A percentile compares a stretch with the other conserved stretches of the same genome.
These are phyloP conservation scores for Euplagia quadripunctaria DNA, from an alignment of 2,888 invertebrate genomes.

Conservation along the genomic window DNA sequence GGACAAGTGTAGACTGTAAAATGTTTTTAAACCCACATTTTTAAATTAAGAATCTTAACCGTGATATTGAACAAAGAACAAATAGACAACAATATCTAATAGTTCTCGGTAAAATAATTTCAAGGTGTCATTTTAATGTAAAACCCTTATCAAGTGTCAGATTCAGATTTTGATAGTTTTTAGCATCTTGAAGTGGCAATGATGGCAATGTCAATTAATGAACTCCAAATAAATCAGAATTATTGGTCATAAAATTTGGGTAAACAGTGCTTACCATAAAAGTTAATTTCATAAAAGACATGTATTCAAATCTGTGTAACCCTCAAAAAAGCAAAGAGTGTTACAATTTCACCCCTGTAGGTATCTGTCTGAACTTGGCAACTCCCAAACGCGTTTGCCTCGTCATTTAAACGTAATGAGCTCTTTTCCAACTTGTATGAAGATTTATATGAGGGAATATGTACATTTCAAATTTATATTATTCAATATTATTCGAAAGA, in stretches of 20 bases:
- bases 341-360: not conserved
- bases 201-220: not conserved
- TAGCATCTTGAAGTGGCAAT: not conserved
- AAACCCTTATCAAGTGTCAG: too few relatives aligned
- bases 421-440: not conserved
- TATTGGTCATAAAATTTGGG: not conserved
- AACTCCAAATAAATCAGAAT: not conserved
- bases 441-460: not conserved
- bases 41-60: too few relatives aligned
- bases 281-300: not conserved
- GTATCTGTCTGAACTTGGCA: not conserved
- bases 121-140: too few relatives aligned
- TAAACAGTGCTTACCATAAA: not conserved
- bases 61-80: too few relatives aligned
- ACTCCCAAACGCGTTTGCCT: not conserved
- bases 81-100: too few relatives aligned
- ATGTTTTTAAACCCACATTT: too few relatives aligned
- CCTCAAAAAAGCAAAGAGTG: not conserved
- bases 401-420: not conserved
- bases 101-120: too few relatives aligned
- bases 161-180: too few relatives aligned
- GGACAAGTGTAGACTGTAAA: not conserved
- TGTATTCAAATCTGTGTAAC: not conserved
- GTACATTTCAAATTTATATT: not conserved
- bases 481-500: too few relatives aligned